These are phyloP conservation scores for Torymus texanus DNA, from an alignment of 2,888 invertebrate genomes.

Conservation along the genomic window DNA sequence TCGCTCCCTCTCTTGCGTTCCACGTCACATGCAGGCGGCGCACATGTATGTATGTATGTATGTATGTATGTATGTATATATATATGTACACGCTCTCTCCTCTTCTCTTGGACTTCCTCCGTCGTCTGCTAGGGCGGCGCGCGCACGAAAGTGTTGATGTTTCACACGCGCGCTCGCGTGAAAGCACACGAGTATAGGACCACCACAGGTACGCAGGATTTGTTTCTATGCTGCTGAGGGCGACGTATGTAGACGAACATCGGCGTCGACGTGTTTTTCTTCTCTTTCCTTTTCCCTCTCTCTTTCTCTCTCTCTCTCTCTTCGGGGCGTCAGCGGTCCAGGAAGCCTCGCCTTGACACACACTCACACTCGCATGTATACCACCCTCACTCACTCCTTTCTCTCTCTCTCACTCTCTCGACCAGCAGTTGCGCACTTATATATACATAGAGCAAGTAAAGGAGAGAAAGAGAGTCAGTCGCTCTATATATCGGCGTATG, in stretches of 20 bases:
- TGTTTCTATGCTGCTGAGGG: neutral
- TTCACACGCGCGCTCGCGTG: neutral
- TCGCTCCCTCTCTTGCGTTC: neutral
- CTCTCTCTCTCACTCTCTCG: constrained; percentile 7
- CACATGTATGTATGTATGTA: too few relatives aligned
- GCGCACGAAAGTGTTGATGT: neutral
- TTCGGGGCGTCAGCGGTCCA: constrained; percentile 9
- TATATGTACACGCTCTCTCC: neutral
- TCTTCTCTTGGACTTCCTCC: constrained; percentile 8
- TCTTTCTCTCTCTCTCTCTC: too few relatives aligned
- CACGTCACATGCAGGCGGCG: constrained; percentile 1
- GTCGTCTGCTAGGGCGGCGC: constrained; percentile 37
- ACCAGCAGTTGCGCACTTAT: too few relatives aligned
- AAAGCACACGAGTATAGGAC: too few relatives aligned
- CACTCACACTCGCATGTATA: too few relatives aligned
- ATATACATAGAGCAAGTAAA: too few relatives aligned
- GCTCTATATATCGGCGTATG: constrained; percentile 19
- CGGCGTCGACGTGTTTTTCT: too few relatives aligned
- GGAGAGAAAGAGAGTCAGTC: too few relatives aligned
- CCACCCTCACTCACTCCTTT: neutral
- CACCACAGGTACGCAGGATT: neutral
- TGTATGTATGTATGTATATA: too few relatives aligned
- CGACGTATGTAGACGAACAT: too few relatives aligned
- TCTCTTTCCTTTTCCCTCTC: too few relatives aligned
- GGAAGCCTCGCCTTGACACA: constrained; percentile 40